Evolutionary conservation across 2,888 invertebrate genomes (phyloP), one percentile per base, ranked within the genome.

Genomic region (Drosophila glabriapex): DNA sequence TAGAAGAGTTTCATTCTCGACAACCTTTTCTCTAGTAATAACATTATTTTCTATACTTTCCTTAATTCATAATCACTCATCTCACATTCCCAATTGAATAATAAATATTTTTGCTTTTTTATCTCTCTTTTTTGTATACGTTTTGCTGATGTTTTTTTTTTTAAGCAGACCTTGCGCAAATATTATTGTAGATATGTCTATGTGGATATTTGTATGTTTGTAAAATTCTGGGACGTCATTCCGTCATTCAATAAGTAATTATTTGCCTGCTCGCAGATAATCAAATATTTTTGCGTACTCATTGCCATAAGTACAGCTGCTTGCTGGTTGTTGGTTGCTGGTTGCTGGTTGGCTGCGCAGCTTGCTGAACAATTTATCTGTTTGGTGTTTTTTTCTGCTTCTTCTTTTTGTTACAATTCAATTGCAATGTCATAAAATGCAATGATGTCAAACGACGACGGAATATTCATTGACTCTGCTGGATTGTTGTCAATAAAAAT

Each of bases 231-330:
- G 56, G 62, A 35, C 71, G 69, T 70, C 76, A 79, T 79, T 69
- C 56, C 59, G 33, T 35, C 75, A 73, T 54, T 60, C 59, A 76
- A 68, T 62, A 77, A 68, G 65, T 72, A 55, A 41, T 64, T 78
- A 50, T 63, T 78, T 63, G 19, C 50, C 70, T 53, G 19, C 55
- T 62, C 37, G 67, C 33, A 54, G 58, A 66, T 66, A 88, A 59
- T 68, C 80, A 83, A 88, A 88, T 72, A 76, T 85, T 82, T 71
- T 63, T 66, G 54, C 62, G 28, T 31, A 41, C 43, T 68, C 60
- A 68, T 54, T 58, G 33, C 33, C 68, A 74, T 60, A 76, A 52
- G 43, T 68, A 62, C 68, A 68, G 68, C 82, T 82, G 74, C 22
- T 46, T 63, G 59, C 22, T 39, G 39, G 1, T 39, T 37, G 37